Evolutionary conservation across 1,140 invertebrate genomes (phyloP).

Genomic region (Brachionus plicatilis): DNA sequence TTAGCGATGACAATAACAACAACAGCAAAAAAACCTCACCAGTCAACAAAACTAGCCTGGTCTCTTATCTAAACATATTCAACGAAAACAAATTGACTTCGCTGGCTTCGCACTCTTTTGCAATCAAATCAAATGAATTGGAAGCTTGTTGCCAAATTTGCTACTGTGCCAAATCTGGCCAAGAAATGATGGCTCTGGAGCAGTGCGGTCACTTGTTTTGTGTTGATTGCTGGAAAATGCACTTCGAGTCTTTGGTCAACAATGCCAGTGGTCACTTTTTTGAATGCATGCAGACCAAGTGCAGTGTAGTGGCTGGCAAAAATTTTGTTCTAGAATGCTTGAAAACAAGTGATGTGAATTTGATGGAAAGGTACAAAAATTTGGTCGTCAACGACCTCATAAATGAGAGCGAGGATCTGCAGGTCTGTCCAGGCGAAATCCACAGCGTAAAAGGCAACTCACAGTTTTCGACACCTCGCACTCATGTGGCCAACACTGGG

Average conservation of each 20-base stretch:
- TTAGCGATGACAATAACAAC: conserved; percentile 22
- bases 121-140: neutral
- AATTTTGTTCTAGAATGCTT: conserved; percentile 9
- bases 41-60: neutral
- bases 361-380: conserved; percentile 31
- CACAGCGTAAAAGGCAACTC: neutral
- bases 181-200: neutral
- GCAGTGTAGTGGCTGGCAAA: neutral
- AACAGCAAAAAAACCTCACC: neutral
- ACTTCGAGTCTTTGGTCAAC: neutral
- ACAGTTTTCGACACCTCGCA: neutral
- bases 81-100: neutral
- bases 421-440: conserved; percentile 25
- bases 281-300: conserved; percentile 36
- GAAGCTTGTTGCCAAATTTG: neutral
- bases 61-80: neutral
- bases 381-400: neutral
- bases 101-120: neutral
- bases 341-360: neutral
- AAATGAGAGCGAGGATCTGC: conserved; percentile 40
- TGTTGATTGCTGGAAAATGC: neutral
- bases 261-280: neutral
- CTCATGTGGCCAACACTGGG: neutral
- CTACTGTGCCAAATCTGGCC: neutral
- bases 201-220: conserved; percentile 24